A percentile compares a stretch with the other conserved stretches of the same genome.
Conservation (phyloP, 1,140 invertebrate genomes). For the Armadillidium nasatum region DNA sequence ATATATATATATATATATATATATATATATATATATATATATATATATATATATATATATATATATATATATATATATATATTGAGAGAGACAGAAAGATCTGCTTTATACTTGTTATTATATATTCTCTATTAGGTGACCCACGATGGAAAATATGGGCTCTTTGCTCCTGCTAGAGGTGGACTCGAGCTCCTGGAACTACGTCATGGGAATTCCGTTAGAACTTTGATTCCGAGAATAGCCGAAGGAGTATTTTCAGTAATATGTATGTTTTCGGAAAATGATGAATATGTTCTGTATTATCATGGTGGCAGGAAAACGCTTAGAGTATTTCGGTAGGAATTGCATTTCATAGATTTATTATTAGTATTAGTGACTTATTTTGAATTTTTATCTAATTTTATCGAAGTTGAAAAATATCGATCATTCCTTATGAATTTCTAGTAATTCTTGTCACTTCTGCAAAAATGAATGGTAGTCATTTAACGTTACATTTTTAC, state of each 20-base stretch:
- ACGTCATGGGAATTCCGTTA: constrained; percentile 50
- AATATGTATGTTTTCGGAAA: constrained; percentile 87
- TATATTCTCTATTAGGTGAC: constrained; percentile 56
- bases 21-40: too few species aligned
- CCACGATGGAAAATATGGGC: constrained; percentile 79
- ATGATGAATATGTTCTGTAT: constrained; percentile 91
- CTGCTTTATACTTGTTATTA: background rate
- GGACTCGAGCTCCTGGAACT: constrained; percentile 73
- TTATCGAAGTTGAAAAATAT: too few species aligned
- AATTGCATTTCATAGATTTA: background rate
- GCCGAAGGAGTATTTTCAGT: constrained; percentile 96
- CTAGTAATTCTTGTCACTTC: too few species aligned
- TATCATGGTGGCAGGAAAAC: constrained; percentile 93
- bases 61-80: too few species aligned
- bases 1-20: too few species aligned
- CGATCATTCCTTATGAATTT: too few species aligned
- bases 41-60: too few species aligned
- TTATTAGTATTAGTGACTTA: too few species aligned
- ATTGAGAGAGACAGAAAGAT: too few species aligned
- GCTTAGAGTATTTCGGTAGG: constrained; percentile 76
- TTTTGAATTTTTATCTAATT: too few species aligned
- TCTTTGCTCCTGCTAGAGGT: constrained; percentile 86
- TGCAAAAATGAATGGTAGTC: too few species aligned
- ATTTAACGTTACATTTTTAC: too few species aligned
- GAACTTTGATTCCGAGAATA: constrained; percentile 57